A percentile compares a stretch with the other conserved stretches of the same genome.
phyloP scores from a whole-genome alignment of 2,797 vertebrate species.

The Ibycter americanus region DNA sequence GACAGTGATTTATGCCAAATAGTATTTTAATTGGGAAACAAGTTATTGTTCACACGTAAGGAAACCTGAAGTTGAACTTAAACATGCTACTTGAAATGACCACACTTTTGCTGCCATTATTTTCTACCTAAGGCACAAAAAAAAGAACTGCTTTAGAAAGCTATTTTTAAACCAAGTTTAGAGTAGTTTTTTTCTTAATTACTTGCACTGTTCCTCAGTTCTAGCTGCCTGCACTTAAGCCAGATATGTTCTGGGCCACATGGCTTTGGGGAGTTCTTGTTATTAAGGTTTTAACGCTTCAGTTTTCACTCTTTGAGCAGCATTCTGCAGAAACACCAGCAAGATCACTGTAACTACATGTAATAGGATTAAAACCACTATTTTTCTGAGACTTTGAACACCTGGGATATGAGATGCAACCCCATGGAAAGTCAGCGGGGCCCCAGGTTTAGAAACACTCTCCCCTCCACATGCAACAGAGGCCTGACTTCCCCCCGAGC shows the following conservation, averaged over 20 bases:
- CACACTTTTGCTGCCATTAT: background rate
- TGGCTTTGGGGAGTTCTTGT: background rate
- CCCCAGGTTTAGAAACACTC: background rate
- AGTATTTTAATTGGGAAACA: background rate
- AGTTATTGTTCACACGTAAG: background rate
- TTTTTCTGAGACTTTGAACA: background rate
- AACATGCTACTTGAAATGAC: background rate
- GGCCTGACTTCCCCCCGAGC: background rate
- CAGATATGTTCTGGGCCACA: background rate
- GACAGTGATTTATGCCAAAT: background rate
- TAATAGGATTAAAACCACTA: background rate
- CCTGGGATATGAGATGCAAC: background rate
- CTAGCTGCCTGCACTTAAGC: background rate
- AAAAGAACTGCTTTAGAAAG: background rate
- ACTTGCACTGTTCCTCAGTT: background rate
- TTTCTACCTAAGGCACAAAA: background rate
- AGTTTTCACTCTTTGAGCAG: background rate
- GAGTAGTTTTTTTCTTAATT: background rate
- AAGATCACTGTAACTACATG: background rate
- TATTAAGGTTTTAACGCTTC: background rate
- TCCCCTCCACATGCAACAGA: accelerated
- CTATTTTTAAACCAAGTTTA: background rate
- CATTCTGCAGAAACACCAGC: background rate
- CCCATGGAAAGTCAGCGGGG: accelerated
- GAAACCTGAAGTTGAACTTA: background rate